Base-by-base conservation (phyloP, 2,797 vertebrate species). In the Gallirallus australis region DNA sequence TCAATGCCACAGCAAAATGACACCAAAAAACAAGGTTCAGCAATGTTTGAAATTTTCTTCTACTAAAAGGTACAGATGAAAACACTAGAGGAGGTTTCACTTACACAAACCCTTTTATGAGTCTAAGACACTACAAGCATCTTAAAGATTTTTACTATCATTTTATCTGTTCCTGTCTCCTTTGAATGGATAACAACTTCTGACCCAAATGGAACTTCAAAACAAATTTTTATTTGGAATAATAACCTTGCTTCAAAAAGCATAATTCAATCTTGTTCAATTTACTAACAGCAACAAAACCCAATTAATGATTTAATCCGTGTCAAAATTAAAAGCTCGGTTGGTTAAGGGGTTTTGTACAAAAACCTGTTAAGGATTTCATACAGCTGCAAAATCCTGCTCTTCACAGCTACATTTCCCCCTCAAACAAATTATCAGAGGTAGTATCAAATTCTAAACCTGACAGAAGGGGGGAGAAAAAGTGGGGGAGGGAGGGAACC, bases 221-320 rank as follows among this genome's bases (percentile, higher is more conserved):
- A 95, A 79, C 73, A 85, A 64, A 78, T 82, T 94, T 92, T 76
- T 73, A 84, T 83, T 91, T 91, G 89, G 64, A 87, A 93, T 40
- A 90, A 95, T 56, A 91, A 80, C 53, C 37, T 77, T 92, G 76
- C n/a, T 68, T 96, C 83, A 90, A 76, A 93, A 90, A 93, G 72
- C 77, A 47, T 86, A 90, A 82, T 59, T 70, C 23, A 79, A 93
- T 87, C 75, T 89, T 96, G 85, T 82, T 92, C 66, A 93, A 94
- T 86, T 94, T 95, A 88, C 79, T 86, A 95, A 94, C 16, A 5
- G 63, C 85, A 96, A 95, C 94, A 95, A 94, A 90, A 84, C 84
- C 92, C 80, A 95, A 96, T 91, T 96, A 94, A 90, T 70, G 73
- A 66, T 3, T 88, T 60, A 86, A 79, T 69, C 60, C 37, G 48